Conservation (phyloP, 2,888 invertebrate species). For the Machimus atricapillus region DNA sequence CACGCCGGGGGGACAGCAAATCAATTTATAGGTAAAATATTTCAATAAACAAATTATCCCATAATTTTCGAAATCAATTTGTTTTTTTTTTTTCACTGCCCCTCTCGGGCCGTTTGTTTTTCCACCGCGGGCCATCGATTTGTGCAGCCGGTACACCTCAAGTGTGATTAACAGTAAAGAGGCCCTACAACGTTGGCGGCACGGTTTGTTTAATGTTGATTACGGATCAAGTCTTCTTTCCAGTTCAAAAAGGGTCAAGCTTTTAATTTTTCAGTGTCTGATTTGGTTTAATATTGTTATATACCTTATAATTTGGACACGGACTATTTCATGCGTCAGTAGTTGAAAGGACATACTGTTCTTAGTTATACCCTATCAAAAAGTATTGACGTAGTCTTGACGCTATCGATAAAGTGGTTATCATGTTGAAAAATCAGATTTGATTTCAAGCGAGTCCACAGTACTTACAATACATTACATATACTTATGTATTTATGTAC, state of each 20-base stretch:
- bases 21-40: constrained; percentile 32
- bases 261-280: no score
- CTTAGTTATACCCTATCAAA: no score
- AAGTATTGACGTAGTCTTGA: no score
- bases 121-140: neutral
- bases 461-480: no score
- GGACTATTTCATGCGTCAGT: no score
- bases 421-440: no score
- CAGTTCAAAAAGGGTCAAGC: neutral
- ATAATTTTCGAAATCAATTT: constrained; percentile 37
- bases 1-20: constrained; percentile 27
- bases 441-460: no score
- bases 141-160: neutral
- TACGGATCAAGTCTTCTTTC: neutral
- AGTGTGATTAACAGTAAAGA: neutral
- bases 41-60: constrained; percentile 40
- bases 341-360: no score
- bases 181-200: neutral
- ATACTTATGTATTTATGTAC: no score
- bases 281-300: neutral
- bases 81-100: neutral
- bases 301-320: neutral
- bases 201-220: neutral
- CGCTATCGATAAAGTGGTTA: no score
- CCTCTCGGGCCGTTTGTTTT: neutral